Evolutionary conservation across 53 echinoderm and acorn worm genomes (phyloP), one percentile per base, ranked within the genome.

Genomic region (Pentamera pediparva): DNA sequence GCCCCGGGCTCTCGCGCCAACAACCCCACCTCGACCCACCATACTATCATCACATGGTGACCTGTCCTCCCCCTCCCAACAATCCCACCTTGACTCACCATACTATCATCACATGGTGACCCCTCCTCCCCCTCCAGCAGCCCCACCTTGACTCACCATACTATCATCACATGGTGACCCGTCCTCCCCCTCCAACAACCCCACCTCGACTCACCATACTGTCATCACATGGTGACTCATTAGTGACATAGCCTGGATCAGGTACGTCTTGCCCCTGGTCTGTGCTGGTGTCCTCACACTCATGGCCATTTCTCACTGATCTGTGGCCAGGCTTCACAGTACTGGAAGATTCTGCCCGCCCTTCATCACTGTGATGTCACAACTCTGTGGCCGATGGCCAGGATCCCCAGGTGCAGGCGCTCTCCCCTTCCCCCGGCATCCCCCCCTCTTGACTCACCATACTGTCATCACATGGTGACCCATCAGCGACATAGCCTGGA

Each of bases 201-300:
- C n/a, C n/a, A n/a, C n/a, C n/a, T n/a, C n/a, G 33, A 83, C 87
- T 78, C n/a, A n/a, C n/a, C n/a, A n/a, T n/a, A n/a, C n/a, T n/a
- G n/a, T n/a, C n/a, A n/a, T n/a, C n/a, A n/a, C n/a, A n/a, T n/a
- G n/a, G n/a, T n/a, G n/a, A n/a, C n/a, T n/a, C n/a, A 34, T 74
- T 80, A 18, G 63, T 69, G 21, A 91, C 95, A 28, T 86, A 88
- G 9, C 95, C 95, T 10, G 95, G 95, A 32, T 95, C 95, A 0
- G 91, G 95, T 3, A 95, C 85, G 37, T 95, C 95, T 6, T 79
- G 40, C 9, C 95, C 95, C 0, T 91, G 91, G 70, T 91, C 88
- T 25, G 91, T 79, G 47, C 47, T 45, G 47, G 47, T 45, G n/a
- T 45, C 79, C 40, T 85, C 85, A 61, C 95, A 95, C 8, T 47